Conservation (phyloP, 2,113 vertebrate genomes). For the Bambusicola thoracicus region DNA sequence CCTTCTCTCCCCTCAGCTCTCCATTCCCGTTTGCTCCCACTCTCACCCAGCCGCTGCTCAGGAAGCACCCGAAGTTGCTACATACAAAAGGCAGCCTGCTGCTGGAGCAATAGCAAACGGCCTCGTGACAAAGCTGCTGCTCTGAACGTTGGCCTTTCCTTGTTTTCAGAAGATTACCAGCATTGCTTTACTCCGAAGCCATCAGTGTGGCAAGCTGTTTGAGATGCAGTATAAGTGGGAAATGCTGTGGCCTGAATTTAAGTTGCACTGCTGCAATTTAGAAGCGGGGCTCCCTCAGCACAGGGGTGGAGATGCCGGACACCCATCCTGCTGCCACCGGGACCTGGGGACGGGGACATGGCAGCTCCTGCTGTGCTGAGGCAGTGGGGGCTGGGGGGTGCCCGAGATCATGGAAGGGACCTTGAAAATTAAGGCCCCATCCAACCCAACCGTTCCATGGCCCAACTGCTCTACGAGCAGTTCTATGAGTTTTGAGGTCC, state of each 20-base stretch:
- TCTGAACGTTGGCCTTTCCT: background rate
- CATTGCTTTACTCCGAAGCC: background rate
- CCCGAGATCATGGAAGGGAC: too few relatives aligned
- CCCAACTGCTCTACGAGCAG: too few relatives aligned
- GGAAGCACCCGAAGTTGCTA: background rate
- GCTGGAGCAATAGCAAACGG: accelerated
- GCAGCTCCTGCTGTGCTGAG: too few relatives aligned
- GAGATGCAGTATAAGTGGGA: background rate
- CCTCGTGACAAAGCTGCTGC: background rate
- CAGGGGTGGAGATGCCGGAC: too few relatives aligned
- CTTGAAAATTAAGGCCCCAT: too few relatives aligned
- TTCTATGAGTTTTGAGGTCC: too few relatives aligned
- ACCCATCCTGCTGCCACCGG: too few relatives aligned
- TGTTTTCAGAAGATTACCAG: background rate
- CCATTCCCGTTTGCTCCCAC: background rate
- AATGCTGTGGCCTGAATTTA: background rate
- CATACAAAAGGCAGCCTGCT: accelerated
- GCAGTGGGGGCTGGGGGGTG: too few relatives aligned
- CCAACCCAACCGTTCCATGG: too few relatives aligned
- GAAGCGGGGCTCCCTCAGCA: background rate
- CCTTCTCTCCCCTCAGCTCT: accelerated
- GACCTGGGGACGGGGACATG: too few relatives aligned
- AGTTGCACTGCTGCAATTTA: too few relatives aligned
- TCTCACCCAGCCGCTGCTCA: background rate
- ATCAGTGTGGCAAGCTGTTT: background rate